Percentiles rank a stretch among this genome's conserved stretches.
phyloP scores from a whole-genome alignment of 1,140 invertebrate species.

The Probaryconus sp. region DNA sequence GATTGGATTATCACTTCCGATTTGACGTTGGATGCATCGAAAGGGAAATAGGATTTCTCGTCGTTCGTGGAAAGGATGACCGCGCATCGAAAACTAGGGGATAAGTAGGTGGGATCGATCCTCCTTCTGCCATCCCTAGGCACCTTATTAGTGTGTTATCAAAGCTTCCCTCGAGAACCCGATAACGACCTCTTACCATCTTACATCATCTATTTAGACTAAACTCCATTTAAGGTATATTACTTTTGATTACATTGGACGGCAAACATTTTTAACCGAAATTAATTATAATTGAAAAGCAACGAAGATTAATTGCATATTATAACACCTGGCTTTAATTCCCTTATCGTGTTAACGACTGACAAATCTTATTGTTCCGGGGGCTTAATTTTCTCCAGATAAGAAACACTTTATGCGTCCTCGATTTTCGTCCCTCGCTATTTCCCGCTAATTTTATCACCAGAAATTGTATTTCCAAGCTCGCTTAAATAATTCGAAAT shows the following conservation, averaged over 20 bases:
- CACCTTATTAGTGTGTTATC: conserved; percentile 62
- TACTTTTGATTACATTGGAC: conserved; percentile 28
- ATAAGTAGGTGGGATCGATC: conserved; percentile 32
- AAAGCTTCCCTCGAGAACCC: conserved; percentile 42
- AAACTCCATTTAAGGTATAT: conserved; percentile 40
- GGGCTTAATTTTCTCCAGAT: conserved; percentile 7
- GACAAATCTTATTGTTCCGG: conserved; percentile 40
- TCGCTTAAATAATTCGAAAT: no score
- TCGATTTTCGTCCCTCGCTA: no score
- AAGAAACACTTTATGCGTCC: no score
- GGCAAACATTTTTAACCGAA: conserved; percentile 19
- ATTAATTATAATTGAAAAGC: conserved; percentile 48
- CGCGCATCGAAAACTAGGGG: conserved; percentile 26
- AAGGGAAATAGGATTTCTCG: conserved; percentile 35
- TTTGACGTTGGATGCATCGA: conserved; percentile 13
- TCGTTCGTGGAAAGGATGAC: conserved; percentile 23
- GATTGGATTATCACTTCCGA: conserved; percentile 47
- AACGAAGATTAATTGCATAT: conserved; percentile 37
- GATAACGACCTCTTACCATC: conserved; percentile 51
- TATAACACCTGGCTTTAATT: conserved; percentile 38
- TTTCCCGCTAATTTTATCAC: no score
- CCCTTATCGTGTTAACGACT: conserved; percentile 21
- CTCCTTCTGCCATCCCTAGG: conserved; percentile 32
- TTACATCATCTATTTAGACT: conserved; percentile 41
- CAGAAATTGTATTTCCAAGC: no score